Evolutionary conservation across 2,888 invertebrate genomes (phyloP), one percentile per base, ranked within the genome.

Genomic region (Choristoneura rosaceana): DNA sequence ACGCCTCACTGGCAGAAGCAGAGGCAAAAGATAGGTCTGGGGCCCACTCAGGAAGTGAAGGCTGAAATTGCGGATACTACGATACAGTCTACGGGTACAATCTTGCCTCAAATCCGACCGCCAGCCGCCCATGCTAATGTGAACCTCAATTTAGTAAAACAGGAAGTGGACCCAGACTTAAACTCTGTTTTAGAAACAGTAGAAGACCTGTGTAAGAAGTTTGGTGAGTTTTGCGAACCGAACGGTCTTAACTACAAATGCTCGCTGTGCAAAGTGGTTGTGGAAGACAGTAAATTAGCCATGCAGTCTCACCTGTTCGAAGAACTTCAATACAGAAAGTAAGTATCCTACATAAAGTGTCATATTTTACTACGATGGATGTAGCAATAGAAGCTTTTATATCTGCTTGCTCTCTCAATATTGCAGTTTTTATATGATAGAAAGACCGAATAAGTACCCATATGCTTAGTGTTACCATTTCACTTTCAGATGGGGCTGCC

Each of bases 281-380:
- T 91, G 52, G 95, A 95, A 0, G 95, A 94, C 66, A 93, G 91
- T 34, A 91, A 92, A 33, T 93, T 94, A 5, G 95, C 95, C n/a
- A 95, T 97, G 91, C 94, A 95, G 68, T 95, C 95, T 50, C 97
- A 97, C 88, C 86, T 97, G 67, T 96, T 94, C 79, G 95, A 95
- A 79, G 97, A 97, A 80, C 88, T 96, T 38, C 94, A 95, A 64
- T 96, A 96, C 80, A 94, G 95, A 78, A 95, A 95, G 96, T 96
- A 81, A 91, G 92, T 89, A 76, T 33, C 33, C 38, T 38, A 38
- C 5, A 38, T 38, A 38, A 38, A 7, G 38, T 38, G 7, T 38
- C 38, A 38, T 38, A 38, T 38, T 38, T 38, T 7, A 38, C 4
- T 38, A 38, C 5, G 38, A 38, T 5, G 4, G 4, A 4, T 34